A percentile compares a stretch with the other conserved stretches of the same genome.
phyloP scores from a whole-genome alignment of 2,888 invertebrate genomes.

The Agrotis ipsilon region DNA sequence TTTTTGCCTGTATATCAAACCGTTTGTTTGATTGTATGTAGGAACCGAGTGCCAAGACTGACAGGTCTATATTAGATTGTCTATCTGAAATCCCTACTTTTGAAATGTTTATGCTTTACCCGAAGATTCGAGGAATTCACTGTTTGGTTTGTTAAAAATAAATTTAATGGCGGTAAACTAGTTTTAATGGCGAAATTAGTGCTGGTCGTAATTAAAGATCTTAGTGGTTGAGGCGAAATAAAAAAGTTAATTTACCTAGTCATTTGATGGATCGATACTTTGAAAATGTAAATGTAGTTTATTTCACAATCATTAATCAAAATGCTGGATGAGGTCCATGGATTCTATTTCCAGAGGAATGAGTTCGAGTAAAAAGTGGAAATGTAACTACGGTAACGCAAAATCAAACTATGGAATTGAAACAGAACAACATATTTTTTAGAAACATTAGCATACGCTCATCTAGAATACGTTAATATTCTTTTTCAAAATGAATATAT shows the following conservation, averaged over 20 bases:
- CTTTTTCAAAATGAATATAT: no score
- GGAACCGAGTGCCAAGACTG: slow-evolving; percentile 12
- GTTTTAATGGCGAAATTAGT: slow-evolving; percentile 24
- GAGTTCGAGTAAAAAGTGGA: no score
- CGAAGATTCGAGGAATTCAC: slow-evolving; percentile 12
- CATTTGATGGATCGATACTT: background rate
- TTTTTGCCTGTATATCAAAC: background rate
- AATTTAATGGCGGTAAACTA: slow-evolving; percentile 14
- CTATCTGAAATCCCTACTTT: slow-evolving; percentile 19
- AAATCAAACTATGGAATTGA: no score
- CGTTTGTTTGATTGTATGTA: background rate
- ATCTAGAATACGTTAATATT: no score
- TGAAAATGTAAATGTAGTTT: background rate
- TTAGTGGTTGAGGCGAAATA: slow-evolving; percentile 6
- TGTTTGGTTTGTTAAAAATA: slow-evolving; percentile 21
- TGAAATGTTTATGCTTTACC: slow-evolving; percentile 36
- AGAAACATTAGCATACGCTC: no score
- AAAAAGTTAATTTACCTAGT: slow-evolving; percentile 11
- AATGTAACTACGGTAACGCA: no score
- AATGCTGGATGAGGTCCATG: background rate
- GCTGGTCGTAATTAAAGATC: slow-evolving; percentile 13
- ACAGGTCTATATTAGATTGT: slow-evolving; percentile 17
- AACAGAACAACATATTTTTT: no score
- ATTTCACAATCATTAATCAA: no score
- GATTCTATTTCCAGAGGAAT: background rate